These are phyloP conservation scores for Perdita meconis DNA, from an alignment of 2,888 invertebrate genomes.

Conservation along the genomic window DNA sequence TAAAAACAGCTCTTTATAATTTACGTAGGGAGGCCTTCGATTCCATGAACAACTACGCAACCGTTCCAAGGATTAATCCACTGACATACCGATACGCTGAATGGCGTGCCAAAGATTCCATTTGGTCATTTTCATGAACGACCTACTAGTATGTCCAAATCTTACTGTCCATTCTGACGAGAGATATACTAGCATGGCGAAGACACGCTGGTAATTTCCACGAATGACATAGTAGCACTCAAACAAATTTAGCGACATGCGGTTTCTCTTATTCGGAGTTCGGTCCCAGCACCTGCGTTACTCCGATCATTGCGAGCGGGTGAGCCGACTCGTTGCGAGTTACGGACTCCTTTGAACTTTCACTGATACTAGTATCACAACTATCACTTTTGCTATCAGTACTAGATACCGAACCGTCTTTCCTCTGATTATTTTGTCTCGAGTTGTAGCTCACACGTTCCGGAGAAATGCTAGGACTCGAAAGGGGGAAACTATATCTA, in stretches of 20 bases:
- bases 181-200: no score
- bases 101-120: no score
- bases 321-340: slow-evolving; percentile 6
- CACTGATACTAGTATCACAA: slow-evolving; percentile 69
- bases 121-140: no score
- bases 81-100: no score
- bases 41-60: slow-evolving; percentile 68
- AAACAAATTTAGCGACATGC: no score
- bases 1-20: slow-evolving; percentile 46
- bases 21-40: slow-evolving; percentile 75
- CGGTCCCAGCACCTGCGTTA: no score
- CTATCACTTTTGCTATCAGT: slow-evolving; percentile 85
- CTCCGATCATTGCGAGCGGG: no score
- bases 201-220: no score
- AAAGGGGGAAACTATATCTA: slow-evolving; percentile 72
- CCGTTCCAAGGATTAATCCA: slow-evolving; percentile 67
- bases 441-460: slow-evolving; percentile 57
- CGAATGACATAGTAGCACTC: no score
- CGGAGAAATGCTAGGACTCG: slow-evolving; percentile 70
- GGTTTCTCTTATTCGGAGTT: no score
- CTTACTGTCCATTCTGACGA: no score
- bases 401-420: slow-evolving; percentile 78
- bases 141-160: no score
- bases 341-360: slow-evolving; percentile 54
- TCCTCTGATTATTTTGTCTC: slow-evolving; percentile 67